Base-by-base conservation (phyloP, 2,888 invertebrate genomes). In the Strigamia transsilvanica region DNA sequence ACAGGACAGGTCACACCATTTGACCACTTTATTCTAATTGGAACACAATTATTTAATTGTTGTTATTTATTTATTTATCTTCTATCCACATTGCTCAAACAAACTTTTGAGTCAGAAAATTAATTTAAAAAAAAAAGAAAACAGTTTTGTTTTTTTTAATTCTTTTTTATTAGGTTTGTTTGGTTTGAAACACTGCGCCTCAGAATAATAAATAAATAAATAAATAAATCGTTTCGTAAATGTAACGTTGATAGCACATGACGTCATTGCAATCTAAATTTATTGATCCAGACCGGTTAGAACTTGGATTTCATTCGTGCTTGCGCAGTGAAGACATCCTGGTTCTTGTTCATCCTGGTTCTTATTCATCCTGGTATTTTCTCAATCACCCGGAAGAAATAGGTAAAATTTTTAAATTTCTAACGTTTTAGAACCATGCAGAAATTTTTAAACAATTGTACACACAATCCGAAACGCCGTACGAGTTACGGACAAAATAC, bases 321-420 rank as follows among this genome's bases (percentile, higher is more conserved):
- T 46, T 46, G 46, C 46, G 46, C 46, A 46, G 46, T 46, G 46
- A 46, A 46, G 46, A 46, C 46, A 46, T 46, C 46, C 46, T 46
- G 46, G 46, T 46, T 46, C 46, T 46, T 46, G 46, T 46, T 46
- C 46, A 46, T 46, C 46, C 46, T 46, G 46, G 46, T 46, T 46
- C 46, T 46, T 46, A n/a, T 46, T 46, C 46, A 46, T 46, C 46
- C 46, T 46, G 46, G 46, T 46, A 46, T 46, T 46, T 46, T 46
- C 46, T 46, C 46, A 46, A 46, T 46, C 46, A 46, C 46, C 46
- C 46, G 46, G 46, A 46, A 46, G 46, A 46, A 46, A 46, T 46
- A 15, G 46, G 46, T 46, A 46, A 46, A 46, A 15, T 2, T 46
- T 46, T 46, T 46, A 46, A 46, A 46, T 13, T 46, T 13, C 13